Base-by-base conservation (phyloP, 2,888 invertebrate species). In the Lottia gigantea region DNA sequence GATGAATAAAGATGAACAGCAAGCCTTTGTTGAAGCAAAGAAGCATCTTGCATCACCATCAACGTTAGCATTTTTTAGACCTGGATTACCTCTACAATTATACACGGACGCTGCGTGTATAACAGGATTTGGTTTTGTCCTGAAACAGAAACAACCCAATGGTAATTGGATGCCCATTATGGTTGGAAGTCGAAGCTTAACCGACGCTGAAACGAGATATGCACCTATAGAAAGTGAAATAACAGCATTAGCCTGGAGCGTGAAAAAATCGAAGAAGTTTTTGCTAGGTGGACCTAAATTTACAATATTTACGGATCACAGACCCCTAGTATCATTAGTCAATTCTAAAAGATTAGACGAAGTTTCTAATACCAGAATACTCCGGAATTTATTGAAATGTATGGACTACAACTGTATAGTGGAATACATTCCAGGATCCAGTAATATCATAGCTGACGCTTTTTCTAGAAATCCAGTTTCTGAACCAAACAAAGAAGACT, bases 351-450 rank as follows among this genome's bases (percentile, higher is more conserved):
- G 49, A 49, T 49, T 49, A 49, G 49, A n/a, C 4, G 49, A 49
- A 49, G 49, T 49, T 49, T 49, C 49, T 8, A 49, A 49, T 49
- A 49, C 49, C 16, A 1, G 49, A 49, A 49, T 49, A n/a, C n/a
- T 49, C 7, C 49, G 49, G 49, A 49, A 49, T 49, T 49, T 49
- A 49, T 49, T 49, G 8, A 49, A 49, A 49, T 49, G 49, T 49
- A 15, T 49, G 49, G 49, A 49, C 15, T 49, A n/a, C 11, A 49
- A 49, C 15, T 49, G 16, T 19, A 49, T 11, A 14, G 49, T 49
- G 19, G 49, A 49, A 49, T 49, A 49, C 16, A 49, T 49, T 19
- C 49, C 16, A 2, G 15, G 49, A 19, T 49, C 49, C 8, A 19
- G 16, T 49, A 49, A 49, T 49, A 4, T 49, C 15, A 49, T 49